These are phyloP conservation scores for Halcyon badia DNA, from an alignment of 2,797 vertebrate genomes.

Conservation along the genomic window DNA sequence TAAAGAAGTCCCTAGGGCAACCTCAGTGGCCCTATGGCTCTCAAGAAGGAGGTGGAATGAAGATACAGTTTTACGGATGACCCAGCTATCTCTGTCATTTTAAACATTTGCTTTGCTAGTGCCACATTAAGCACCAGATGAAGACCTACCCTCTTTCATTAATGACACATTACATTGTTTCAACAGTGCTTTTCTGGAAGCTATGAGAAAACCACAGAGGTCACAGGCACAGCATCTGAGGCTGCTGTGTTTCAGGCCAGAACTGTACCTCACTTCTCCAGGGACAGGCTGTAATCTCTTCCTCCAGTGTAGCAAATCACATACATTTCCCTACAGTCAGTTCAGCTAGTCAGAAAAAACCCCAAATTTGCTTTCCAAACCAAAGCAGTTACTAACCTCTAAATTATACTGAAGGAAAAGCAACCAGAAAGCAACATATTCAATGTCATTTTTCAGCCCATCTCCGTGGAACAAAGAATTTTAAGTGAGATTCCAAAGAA, in stretches of 20 bases:
- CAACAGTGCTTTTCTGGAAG: background rate
- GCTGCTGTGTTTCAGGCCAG: background rate
- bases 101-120: background rate
- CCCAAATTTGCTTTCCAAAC: background rate
- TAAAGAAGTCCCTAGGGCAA: accelerated
- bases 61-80: background rate
- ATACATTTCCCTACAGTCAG: background rate
- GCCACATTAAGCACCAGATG: background rate
- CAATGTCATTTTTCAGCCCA: background rate
- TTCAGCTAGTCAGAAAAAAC: background rate
- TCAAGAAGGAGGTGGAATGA: background rate
- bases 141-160: background rate
- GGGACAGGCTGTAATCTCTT: background rate
- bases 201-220: background rate
- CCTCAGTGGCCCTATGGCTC: accelerated
- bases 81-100: background rate
- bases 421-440: background rate
- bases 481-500: background rate
- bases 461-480: accelerated
- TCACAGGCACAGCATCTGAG: background rate
- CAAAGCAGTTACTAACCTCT: background rate
- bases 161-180: background rate
- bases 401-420: background rate
- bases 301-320: background rate
- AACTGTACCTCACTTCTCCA: background rate